Conservation (phyloP, 2,113 vertebrate species). For the Sigmodon hispidus region DNA sequence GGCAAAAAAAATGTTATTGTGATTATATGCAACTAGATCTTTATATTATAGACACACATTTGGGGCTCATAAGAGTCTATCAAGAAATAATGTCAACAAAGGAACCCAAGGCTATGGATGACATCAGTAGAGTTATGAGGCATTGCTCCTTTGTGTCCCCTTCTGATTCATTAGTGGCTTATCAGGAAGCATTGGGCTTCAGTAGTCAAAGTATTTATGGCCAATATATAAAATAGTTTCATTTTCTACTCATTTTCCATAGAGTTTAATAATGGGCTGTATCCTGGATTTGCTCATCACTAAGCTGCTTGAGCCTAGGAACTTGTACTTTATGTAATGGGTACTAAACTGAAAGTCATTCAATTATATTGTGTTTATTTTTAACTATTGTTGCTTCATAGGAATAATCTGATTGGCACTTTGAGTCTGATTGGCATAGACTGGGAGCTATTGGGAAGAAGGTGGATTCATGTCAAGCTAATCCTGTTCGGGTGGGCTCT, state of each 20-base stretch:
- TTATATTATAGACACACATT: too few species aligned
- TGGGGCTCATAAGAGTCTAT: too few species aligned
- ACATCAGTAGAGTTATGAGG: not conserved
- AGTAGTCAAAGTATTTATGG: not conserved
- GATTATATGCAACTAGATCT: too few species aligned
- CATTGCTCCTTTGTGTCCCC: not conserved
- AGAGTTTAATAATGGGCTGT: not conserved
- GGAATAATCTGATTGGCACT: not conserved
- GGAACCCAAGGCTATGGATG: not conserved
- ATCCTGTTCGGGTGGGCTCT: not conserved
- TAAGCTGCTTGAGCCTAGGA: not conserved
- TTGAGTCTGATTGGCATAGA: conserved; percentile 13
- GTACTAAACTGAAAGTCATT: not conserved
- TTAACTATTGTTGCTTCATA: not conserved
- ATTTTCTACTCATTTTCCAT: not conserved
- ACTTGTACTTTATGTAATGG: not conserved
- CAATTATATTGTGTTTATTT: not conserved
- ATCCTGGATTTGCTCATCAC: not conserved
- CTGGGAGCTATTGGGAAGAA: not conserved
- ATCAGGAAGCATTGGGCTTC: not conserved
- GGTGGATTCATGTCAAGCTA: not conserved
- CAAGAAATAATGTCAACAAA: too few species aligned
- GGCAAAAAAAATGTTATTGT: not conserved
- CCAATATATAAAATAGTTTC: not conserved
- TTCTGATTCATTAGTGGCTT: not conserved